Conservation (phyloP, 2,888 invertebrate genomes). For the Gari tellinella region DNA sequence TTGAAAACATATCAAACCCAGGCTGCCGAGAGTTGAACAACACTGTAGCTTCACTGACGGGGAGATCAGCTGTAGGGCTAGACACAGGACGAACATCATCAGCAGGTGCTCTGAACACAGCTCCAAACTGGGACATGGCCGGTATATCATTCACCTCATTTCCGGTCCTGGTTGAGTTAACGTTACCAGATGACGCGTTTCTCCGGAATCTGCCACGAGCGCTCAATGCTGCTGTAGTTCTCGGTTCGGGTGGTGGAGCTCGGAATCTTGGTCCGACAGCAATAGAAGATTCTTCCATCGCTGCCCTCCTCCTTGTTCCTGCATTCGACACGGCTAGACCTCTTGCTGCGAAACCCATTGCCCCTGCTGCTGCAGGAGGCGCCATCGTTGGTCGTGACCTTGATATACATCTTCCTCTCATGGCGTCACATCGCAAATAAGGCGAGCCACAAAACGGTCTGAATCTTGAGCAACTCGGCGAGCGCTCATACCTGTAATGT, state of each 20-base stretch:
- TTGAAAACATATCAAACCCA: conserved; percentile 1
- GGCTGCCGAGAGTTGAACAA: neutral
- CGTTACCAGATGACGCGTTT: neutral
- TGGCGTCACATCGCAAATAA: conserved; percentile 47
- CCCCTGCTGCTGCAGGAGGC: conserved; percentile 12
- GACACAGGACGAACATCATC: conserved; percentile 29
- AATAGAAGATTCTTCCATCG: conserved; percentile 16
- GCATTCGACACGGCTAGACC: conserved; percentile 13
- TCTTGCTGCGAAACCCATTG: neutral
- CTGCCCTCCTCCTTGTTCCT: conserved; percentile 5
- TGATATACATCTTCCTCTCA: conserved; percentile 37
- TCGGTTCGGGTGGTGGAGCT: conserved; percentile 29
- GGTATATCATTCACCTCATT: neutral
- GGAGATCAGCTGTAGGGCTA: neutral
- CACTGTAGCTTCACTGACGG: conserved; percentile 1
- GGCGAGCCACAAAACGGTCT: conserved; percentile 55
- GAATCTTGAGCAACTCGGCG: conserved; percentile 49
- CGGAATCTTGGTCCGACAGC: conserved; percentile 28
- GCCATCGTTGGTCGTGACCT: conserved; percentile 9
- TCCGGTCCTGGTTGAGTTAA: neutral
- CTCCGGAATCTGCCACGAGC: neutral
- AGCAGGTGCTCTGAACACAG: conserved; percentile 25
- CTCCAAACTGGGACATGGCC: neutral
- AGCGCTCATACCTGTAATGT: conserved; percentile 52
- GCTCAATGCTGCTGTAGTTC: conserved; percentile 21